Conservation (phyloP, 2,113 vertebrate genomes). For the Dromaius novaehollandiae region DNA sequence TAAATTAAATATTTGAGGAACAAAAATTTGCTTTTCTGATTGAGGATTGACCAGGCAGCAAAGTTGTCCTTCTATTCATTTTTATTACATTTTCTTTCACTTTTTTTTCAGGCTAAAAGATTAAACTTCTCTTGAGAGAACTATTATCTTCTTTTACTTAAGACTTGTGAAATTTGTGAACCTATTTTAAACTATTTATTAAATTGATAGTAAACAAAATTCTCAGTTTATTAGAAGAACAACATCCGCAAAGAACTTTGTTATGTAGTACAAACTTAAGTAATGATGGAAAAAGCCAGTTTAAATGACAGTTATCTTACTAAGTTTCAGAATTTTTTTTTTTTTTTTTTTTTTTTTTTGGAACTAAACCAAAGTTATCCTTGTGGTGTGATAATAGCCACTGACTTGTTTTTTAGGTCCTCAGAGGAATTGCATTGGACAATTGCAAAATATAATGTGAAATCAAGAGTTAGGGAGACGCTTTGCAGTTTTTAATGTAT, state of each 20-base stretch:
- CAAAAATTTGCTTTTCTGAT: not conserved
- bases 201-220: not conserved
- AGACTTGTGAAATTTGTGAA: not conserved
- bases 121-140: not conserved
- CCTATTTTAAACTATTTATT: not conserved
- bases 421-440: not conserved
- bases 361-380: not conserved
- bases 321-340: not conserved
- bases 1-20: not conserved
- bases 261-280: not conserved
- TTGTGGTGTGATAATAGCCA: accelerated
- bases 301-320: not conserved
- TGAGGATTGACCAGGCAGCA: not conserved
- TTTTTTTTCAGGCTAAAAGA: not conserved
- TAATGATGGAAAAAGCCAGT: not conserved
- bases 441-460: not conserved
- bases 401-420: not conserved
- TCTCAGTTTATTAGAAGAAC: not conserved
- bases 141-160: not conserved
- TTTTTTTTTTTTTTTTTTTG: not conserved
- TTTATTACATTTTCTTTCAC: not conserved
- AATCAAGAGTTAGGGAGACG: not conserved
- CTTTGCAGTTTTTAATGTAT: not conserved
- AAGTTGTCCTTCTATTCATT: not conserved
- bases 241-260: not conserved